Percentiles rank a stretch among this genome's conserved stretches.
These are phyloP conservation scores for Terebella lapidaria DNA, from an alignment of 2,888 invertebrate species.

Conservation along the genomic window DNA sequence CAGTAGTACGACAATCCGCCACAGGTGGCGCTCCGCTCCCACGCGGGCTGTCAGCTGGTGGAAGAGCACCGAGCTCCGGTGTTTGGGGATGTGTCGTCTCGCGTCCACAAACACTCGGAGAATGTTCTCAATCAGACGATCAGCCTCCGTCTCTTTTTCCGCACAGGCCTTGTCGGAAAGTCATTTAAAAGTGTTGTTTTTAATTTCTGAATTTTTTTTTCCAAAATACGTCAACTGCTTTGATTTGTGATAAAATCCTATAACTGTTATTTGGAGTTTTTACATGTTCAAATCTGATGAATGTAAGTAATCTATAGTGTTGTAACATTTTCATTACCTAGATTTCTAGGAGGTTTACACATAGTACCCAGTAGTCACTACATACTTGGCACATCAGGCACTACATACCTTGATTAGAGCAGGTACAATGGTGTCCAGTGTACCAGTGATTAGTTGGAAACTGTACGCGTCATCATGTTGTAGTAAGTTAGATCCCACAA, in stretches of 20 bases:
- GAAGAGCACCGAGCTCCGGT: conserved; percentile 78
- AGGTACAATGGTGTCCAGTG: conserved; percentile 84
- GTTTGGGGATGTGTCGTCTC: conserved; percentile 86
- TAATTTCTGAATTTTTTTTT: no score
- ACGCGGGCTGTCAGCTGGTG: conserved; percentile 67
- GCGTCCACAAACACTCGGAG: conserved; percentile 87
- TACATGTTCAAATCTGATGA: no score
- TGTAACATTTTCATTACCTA: no score
- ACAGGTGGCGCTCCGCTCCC: conserved; percentile 38
- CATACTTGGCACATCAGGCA: no score
- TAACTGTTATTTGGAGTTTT: no score
- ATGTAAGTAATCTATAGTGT: no score
- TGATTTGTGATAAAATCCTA: no score
- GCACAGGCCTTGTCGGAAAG: background rate
- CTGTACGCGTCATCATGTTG: conserved; percentile 92
- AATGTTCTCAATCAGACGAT: conserved; percentile 13
- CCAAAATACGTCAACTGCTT: no score
- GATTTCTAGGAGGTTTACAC: no score
- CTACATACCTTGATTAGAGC: conserved; percentile 64
- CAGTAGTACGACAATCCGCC: conserved; percentile 45
- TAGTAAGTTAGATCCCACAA: conserved; percentile 89
- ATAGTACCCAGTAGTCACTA: no score
- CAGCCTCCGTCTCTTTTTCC: background rate
- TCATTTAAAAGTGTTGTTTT: no score
- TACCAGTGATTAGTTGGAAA: conserved; percentile 84